Percentiles rank a stretch among this genome's conserved stretches.
These are phyloP conservation scores for Eriosoma lanigerum DNA, from an alignment of 1,140 invertebrate genomes.

Conservation along the genomic window DNA sequence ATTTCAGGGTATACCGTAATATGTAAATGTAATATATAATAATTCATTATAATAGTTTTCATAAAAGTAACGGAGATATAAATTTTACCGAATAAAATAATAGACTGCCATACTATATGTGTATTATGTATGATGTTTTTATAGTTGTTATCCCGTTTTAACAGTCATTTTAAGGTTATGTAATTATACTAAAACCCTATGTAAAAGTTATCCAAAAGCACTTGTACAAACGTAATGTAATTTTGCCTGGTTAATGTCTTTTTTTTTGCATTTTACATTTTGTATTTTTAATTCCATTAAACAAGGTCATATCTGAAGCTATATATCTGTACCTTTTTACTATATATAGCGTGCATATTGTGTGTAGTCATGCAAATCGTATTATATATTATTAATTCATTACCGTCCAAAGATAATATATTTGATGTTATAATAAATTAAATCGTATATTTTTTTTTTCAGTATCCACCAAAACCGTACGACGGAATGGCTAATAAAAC, in stretches of 20 bases:
- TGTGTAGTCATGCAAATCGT: constrained; percentile 5
- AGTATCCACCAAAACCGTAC: constrained; percentile 29
- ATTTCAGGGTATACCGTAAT: no score
- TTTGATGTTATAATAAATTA: constrained; percentile 2
- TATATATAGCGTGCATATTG: background rate
- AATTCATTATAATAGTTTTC: background rate
- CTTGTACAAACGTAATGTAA: background rate
- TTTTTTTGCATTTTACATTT: background rate
- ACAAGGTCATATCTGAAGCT: constrained; percentile 16
- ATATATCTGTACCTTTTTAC: no score
- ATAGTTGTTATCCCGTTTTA: constrained; percentile 13
- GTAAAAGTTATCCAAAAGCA: background rate
- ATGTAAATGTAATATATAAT: no score
- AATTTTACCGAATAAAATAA: background rate
- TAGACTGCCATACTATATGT: no score
- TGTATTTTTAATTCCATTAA: constrained; percentile 10
- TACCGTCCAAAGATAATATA: background rate
- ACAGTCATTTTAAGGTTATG: background rate
- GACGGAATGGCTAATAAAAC: constrained; percentile 1
- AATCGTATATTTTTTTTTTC: constrained; percentile 8
- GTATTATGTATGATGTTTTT: background rate
- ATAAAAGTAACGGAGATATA: background rate
- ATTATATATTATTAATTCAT: background rate
- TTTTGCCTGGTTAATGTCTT: background rate
- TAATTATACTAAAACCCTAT: background rate